Evolutionary conservation across 2,797 vertebrate species (phyloP).

Genomic region (Phataginus tricuspis): DNA sequence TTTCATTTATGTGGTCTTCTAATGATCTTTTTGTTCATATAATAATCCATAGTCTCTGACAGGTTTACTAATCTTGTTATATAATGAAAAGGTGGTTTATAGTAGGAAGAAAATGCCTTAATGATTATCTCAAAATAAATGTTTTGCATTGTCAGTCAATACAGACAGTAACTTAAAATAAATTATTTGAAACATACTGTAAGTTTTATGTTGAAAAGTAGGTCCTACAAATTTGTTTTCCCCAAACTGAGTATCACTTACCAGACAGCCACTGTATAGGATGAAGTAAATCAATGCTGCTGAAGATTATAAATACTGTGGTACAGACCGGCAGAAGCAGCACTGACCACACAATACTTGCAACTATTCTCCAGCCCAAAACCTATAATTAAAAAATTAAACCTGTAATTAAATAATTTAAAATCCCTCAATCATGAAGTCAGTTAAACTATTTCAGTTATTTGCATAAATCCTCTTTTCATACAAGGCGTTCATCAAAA

Average conservation of each 20-base stretch:
- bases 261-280: slow-evolving; percentile 93
- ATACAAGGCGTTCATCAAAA: background rate
- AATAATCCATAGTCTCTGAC: background rate
- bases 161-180: slow-evolving; percentile 19
- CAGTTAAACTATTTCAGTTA: slow-evolving; percentile 37
- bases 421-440: slow-evolving; percentile 39
- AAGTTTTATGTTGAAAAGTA: slow-evolving; percentile 43
- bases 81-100: slow-evolving; percentile 22
- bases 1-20: slow-evolving; percentile 21
- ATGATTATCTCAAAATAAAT: background rate
- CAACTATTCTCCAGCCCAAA: slow-evolving; percentile 92
- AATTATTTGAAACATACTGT: background rate
- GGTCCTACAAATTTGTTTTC: slow-evolving; percentile 23
- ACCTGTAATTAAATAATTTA: slow-evolving; percentile 86
- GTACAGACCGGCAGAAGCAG: slow-evolving; percentile 91
- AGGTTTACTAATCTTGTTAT: background rate
- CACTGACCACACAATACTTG: slow-evolving; percentile 93
- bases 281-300: slow-evolving; percentile 90
- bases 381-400: slow-evolving; percentile 86
- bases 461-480: slow-evolving; percentile 59
- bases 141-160: background rate
- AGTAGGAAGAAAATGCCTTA: background rate
- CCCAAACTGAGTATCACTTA: slow-evolving; percentile 78
- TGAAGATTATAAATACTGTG: slow-evolving; percentile 89
- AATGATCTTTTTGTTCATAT: background rate